phyloP scores from a whole-genome alignment of 2,888 invertebrate genomes.

The Oligia fasciuncula region DNA sequence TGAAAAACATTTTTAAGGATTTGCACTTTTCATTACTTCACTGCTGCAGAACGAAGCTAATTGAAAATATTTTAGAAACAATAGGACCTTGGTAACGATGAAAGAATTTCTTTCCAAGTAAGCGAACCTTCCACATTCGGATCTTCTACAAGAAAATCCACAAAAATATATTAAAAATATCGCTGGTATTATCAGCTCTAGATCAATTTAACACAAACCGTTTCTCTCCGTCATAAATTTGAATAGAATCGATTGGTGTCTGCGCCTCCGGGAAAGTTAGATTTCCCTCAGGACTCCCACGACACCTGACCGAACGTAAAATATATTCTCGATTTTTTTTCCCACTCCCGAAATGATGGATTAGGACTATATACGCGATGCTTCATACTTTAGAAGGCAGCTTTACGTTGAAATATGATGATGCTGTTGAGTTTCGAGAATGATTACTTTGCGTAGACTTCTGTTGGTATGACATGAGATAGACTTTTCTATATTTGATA shows the following conservation, averaged over 20 bases:
- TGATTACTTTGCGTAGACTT: slow-evolving; percentile 31
- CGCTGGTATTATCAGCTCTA: slow-evolving; percentile 72
- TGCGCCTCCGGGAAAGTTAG: slow-evolving; percentile 90
- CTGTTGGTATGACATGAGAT: not conserved
- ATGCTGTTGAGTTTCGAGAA: slow-evolving; percentile 44
- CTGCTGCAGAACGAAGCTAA: not conserved
- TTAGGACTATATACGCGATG: slow-evolving; percentile 58
- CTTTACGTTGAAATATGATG: slow-evolving; percentile 55
- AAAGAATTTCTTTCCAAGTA: not conserved
- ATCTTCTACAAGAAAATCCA: not conserved
- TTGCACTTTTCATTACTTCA: not conserved
- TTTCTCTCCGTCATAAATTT: slow-evolving; percentile 90
- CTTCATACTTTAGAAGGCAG: slow-evolving; percentile 56
- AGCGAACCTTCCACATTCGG: not conserved
- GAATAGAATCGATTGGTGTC: slow-evolving; percentile 90
- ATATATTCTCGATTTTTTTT: slow-evolving; percentile 87
- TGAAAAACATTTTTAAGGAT: not conserved
- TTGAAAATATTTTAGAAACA: not conserved
- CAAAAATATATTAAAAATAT: not conserved
- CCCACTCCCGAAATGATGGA: slow-evolving; percentile 73
- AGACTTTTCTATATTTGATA: slow-evolving; percentile 6
- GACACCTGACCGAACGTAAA: slow-evolving; percentile 90
- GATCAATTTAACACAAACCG: slow-evolving; percentile 75
- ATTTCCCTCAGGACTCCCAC: slow-evolving; percentile 88
- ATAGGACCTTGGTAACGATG: not conserved